Percentiles rank a stretch among this genome's conserved stretches.
Evolutionary conservation across 2,888 invertebrate species (phyloP).

Genomic region (Trachelus tabidus): DNA sequence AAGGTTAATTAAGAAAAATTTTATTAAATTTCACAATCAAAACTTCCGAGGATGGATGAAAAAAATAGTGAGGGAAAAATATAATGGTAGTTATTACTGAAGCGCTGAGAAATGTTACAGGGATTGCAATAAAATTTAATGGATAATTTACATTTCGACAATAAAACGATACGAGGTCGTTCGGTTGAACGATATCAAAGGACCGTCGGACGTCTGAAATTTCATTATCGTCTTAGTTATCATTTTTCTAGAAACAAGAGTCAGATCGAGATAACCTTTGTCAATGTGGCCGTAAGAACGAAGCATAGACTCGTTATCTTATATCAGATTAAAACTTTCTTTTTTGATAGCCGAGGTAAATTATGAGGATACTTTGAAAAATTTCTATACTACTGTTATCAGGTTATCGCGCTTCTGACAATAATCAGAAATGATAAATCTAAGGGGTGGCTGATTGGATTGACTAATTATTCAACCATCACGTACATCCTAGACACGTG

Average conservation of each 20-base stretch:
- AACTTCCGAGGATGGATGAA: no score
- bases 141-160: constrained; percentile 58
- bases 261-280: neutral
- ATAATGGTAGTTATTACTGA: neutral
- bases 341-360: neutral
- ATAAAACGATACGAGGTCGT: constrained; percentile 30
- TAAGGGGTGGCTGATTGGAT: neutral
- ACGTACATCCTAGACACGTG: neutral
- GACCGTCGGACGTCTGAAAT: constrained; percentile 23
- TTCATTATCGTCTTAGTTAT: constrained; percentile 30
- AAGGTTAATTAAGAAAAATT: neutral
- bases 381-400: neutral
- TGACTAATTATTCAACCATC: neutral
- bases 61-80: no score
- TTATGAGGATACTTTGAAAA: neutral
- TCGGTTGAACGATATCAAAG: constrained; percentile 36
- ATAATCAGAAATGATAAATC: neutral
- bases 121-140: constrained; percentile 46
- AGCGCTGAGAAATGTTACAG: neutral
- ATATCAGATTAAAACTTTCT: no score
- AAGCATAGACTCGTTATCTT: neutral
- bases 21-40: no score
- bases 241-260: no score
- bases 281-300: neutral
- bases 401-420: neutral